A percentile compares a stretch with the other conserved stretches of the same genome.
phyloP scores from a whole-genome alignment of 2,888 invertebrate species.

The Erpobdella octoculata region DNA sequence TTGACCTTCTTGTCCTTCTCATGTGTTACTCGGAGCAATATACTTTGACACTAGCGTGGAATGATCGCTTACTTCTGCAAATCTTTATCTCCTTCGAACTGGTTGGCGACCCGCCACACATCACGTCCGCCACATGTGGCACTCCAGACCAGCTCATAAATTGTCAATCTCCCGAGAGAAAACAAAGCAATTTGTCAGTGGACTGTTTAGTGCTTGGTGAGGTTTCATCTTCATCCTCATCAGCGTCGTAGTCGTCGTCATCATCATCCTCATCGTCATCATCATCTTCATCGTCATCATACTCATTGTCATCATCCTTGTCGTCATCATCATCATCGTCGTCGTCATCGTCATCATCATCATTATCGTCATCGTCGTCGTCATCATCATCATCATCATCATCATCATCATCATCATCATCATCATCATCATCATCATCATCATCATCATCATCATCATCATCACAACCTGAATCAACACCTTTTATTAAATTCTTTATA shows the following conservation, averaged over 20 bases:
- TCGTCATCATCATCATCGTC: conserved; percentile 9
- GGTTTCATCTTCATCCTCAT: not conserved
- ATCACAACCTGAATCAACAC: no score
- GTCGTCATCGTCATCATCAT: not conserved
- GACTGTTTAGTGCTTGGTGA: not conserved
- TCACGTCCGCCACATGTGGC: conserved; percentile 3
- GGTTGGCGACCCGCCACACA: not conserved
- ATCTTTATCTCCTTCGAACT: no score
- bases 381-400: conserved; percentile 17
- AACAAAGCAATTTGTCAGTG: not conserved
- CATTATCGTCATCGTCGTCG: no score
- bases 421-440: conserved; percentile 15
- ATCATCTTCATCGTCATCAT: not conserved
- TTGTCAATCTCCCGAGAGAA: not conserved
- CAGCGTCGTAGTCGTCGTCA: not conserved
- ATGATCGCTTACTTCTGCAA: no score
- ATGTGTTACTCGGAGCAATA: no score
- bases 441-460: not conserved
- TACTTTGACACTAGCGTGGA: no score
- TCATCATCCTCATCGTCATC: not conserved
- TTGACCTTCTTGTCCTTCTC: no score
- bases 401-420: conserved; percentile 21
- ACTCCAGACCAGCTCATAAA: conserved; percentile 7
- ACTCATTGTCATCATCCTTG: conserved; percentile 18
- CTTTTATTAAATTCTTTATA: no score